These are phyloP conservation scores for Diabrotica balteata DNA, from an alignment of 2,888 invertebrate genomes.

Conservation along the genomic window DNA sequence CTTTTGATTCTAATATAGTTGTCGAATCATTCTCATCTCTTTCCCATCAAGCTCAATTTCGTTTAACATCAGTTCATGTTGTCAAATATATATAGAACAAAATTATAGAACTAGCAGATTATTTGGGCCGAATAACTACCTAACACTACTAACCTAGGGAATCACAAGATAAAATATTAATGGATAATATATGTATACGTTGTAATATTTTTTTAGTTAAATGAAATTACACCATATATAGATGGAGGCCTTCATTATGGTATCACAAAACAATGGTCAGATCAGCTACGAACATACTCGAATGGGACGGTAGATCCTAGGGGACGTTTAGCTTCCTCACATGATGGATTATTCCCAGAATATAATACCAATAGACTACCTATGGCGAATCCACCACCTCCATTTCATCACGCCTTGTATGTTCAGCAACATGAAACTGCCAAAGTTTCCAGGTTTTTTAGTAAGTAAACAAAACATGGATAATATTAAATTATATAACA, in stretches of 20 bases:
- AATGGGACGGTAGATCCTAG: constrained; percentile 61
- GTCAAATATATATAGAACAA: no score
- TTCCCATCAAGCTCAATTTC: no score
- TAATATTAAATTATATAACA: neutral
- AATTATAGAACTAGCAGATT: no score
- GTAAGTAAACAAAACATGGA: constrained; percentile 55
- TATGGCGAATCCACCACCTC: constrained; percentile 67
- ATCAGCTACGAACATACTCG: constrained; percentile 61
- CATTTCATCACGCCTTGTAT: constrained; percentile 60
- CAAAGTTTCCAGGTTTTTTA: constrained; percentile 63
- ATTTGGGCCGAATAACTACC: no score
- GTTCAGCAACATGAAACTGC: constrained; percentile 57
- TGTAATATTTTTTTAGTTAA: constrained; percentile 57
- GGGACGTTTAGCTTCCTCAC: constrained; percentile 60
- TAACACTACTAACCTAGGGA: no score
- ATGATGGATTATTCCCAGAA: constrained; percentile 62
- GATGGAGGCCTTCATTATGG: constrained; percentile 70
- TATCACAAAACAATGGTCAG: constrained; percentile 66
- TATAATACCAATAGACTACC: constrained; percentile 64
- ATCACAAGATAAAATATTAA: no score
- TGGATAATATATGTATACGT: no score
- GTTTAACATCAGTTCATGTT: no score
- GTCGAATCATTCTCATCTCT: no score
- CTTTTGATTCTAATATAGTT: no score
- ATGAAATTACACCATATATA: constrained; percentile 68